Conservation (phyloP, 2,888 invertebrate species). For the Pilophorus perplexus region DNA sequence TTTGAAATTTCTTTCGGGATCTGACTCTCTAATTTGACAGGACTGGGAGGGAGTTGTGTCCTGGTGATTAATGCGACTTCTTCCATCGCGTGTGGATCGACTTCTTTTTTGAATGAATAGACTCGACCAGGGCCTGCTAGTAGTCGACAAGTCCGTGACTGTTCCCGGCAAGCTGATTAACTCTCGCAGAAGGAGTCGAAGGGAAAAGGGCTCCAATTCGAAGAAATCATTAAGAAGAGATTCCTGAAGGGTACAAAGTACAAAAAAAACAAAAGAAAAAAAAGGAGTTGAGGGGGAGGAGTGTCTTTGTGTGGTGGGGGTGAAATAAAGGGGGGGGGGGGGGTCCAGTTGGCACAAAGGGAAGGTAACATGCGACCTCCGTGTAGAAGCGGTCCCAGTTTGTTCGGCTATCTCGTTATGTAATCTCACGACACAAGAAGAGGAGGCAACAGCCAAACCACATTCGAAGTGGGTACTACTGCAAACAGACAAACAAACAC, state of each 20-base stretch:
- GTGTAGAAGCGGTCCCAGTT: slow-evolving; percentile 37
- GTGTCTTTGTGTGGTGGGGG: background rate
- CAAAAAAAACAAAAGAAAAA: too few species aligned
- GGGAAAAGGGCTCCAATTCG: background rate
- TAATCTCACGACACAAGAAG: slow-evolving; percentile 35
- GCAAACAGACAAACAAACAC: slow-evolving; percentile 32
- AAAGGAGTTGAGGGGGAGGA: too few species aligned
- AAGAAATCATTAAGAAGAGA: slow-evolving; percentile 24
- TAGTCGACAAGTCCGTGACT: slow-evolving; percentile 4
- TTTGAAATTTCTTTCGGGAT: too few species aligned
- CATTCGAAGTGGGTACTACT: slow-evolving; percentile 14
- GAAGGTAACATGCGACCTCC: slow-evolving; percentile 34
- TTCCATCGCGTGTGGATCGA: too few species aligned
- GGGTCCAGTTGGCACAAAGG: slow-evolving; percentile 6
- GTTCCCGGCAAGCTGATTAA: slow-evolving; percentile 1
- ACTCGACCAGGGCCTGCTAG: too few species aligned
- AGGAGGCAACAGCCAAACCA: slow-evolving; percentile 8
- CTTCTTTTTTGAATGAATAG: too few species aligned
- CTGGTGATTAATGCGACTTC: too few species aligned
- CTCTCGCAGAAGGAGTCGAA: background rate
- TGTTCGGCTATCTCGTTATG: slow-evolving; percentile 25
- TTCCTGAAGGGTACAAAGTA: slow-evolving; percentile 19
- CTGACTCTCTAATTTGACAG: too few species aligned
- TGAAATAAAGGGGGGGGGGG: background rate
- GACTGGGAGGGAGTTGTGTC: too few species aligned